These are phyloP conservation scores for Drosophila trichaetosa DNA, from an alignment of 2,888 invertebrate genomes.

Conservation along the genomic window DNA sequence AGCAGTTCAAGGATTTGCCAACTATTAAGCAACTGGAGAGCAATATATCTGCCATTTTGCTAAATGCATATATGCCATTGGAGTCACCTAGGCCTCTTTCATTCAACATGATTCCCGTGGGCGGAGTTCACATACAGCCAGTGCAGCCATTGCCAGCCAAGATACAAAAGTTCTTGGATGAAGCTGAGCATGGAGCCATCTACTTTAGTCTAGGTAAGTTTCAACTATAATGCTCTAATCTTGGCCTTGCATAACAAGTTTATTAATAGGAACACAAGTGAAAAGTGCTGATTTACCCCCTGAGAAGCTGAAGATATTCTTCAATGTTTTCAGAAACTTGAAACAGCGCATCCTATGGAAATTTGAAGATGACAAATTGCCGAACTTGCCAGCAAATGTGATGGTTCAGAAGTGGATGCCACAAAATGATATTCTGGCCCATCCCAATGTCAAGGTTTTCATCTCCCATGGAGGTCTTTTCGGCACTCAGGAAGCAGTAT, in stretches of 20 bases:
- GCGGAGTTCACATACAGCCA: conserved; percentile 86
- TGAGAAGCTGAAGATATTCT: conserved; percentile 80
- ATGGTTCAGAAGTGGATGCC: conserved; percentile 85
- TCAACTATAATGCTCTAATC: accelerated
- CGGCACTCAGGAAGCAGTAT: conserved; percentile 83
- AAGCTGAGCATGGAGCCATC: conserved; percentile 61
- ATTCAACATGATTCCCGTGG: conserved; percentile 85
- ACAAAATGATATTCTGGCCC: conserved; percentile 85
- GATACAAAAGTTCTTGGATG: conserved; percentile 83
- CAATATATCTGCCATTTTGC: conserved; percentile 84
- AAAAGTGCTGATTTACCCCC: conserved; percentile 82
- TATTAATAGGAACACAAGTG: conserved; percentile 82
- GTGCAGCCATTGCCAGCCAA: conserved; percentile 70
- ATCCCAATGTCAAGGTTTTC: conserved; percentile 84
- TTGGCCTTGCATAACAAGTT: neutral
- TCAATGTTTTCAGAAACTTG: conserved; percentile 82
- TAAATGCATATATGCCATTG: conserved; percentile 85
- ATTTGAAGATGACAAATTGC: conserved; percentile 83
- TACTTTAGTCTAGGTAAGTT: conserved; percentile 84
- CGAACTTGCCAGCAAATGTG: conserved; percentile 83
- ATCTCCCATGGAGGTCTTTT: conserved; percentile 84
- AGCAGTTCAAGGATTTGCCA: conserved; percentile 72
- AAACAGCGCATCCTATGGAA: conserved; percentile 85
- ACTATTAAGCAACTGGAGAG: conserved; percentile 84
- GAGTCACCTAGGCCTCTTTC: conserved; percentile 83